These are phyloP conservation scores for Hippoglossus stenolepis DNA, from an alignment of 2,113 vertebrate genomes.

Conservation along the genomic window DNA sequence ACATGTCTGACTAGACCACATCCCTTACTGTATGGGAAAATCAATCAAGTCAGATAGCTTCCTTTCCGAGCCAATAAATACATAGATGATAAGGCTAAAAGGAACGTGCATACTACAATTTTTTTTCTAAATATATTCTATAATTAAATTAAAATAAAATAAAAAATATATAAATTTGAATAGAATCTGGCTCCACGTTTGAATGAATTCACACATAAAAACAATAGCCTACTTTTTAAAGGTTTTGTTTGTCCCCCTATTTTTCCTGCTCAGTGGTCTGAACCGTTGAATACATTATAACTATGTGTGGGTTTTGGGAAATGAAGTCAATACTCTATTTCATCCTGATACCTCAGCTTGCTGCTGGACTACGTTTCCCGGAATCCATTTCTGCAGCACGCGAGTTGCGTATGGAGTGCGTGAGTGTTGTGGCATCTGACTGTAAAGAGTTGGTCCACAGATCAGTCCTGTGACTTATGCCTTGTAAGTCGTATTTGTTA, in stretches of 20 bases:
- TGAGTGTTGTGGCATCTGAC: not conserved
- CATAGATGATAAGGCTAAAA: not conserved
- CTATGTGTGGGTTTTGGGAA: not conserved
- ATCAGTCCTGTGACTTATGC: not conserved
- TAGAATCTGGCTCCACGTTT: too few species aligned
- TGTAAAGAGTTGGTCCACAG: not conserved
- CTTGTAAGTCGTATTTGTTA: not conserved
- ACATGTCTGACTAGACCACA: too few species aligned
- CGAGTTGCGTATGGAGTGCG: too few species aligned
- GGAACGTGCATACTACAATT: too few species aligned
- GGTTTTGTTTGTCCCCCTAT: not conserved
- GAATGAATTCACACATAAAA: too few species aligned
- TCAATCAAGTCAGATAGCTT: not conserved
- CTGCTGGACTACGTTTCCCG: not conserved
- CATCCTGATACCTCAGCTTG: not conserved
- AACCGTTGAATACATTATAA: not conserved
- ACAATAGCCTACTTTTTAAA: too few species aligned
- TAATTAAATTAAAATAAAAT: too few species aligned
- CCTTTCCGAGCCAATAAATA: not conserved
- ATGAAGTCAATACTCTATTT: not conserved
- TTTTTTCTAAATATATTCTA: too few species aligned
- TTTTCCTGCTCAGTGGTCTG: not conserved
- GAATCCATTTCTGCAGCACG: too few species aligned
- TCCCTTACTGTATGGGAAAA: too few species aligned
- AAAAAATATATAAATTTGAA: too few species aligned